Base-by-base conservation (phyloP, 2,888 invertebrate genomes). In the Monoplex corrugatus region DNA sequence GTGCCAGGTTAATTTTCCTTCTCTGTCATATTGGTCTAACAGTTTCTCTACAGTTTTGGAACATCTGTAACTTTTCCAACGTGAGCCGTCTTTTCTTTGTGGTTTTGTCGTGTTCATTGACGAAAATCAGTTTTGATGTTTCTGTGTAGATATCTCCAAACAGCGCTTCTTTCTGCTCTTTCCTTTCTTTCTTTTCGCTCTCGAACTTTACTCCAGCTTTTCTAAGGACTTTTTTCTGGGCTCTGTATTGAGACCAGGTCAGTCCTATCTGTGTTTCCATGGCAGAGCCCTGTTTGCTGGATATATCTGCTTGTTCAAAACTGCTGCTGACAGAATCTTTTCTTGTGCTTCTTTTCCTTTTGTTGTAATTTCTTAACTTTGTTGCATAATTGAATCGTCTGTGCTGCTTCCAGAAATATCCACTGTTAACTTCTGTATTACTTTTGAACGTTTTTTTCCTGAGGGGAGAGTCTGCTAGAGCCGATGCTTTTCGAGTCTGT, bases 1-100 rank as follows among this genome's bases (percentile, higher is more conserved):
- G n/a, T n/a, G n/a, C n/a, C 86, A 86, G 68, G 86, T 86, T n/a
- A 68, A 19, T 5, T 19, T 86, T 8, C 32, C 75, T 23, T 72
- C 23, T n/a, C 72, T 38, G 23, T 86, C 8, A 43, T 86, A 50
- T 28, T 28, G 40, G 28, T 86, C n/a, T n/a, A n/a, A n/a, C 86
- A n/a, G n/a, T n/a, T n/a, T n/a, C n/a, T n/a, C n/a, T n/a, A n/a
- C n/a, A 57, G 57, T 23, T 57, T 0, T 13, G 57, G 0, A 23
- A 57, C 57, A 57, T 57, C 57, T 23, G 13, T 23, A 57, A 57
- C 23, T 23, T 2, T 0, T 23, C 57, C 57, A 23, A 23, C 57
- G 13, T 13, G 16, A 57, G 57, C 23, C 23, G 57, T 13, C 23
- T 57, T 57, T 57, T 57, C 57, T 2, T 19, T 23, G 13, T 23